Base-by-base conservation (phyloP, 2,888 invertebrate genomes). In the Coelopa pilipes region DNA sequence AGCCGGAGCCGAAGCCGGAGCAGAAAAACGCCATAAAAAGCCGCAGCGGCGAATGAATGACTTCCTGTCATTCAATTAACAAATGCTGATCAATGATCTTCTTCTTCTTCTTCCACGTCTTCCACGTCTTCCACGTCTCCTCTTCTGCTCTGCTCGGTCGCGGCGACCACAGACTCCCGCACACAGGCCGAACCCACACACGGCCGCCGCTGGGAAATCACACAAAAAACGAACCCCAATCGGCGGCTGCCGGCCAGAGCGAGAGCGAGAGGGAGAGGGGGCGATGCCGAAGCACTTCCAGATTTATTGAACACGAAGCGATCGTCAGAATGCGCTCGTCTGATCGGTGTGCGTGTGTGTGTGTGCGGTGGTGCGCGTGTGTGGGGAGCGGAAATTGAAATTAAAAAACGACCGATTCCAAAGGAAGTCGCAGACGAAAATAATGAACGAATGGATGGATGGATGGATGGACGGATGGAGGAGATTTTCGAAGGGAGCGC, bases 331-430 rank as follows among this genome's bases (percentile, higher is more conserved):
- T 7, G 4, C 13, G 15, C 66, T 66, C 72, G 13, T 19, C 13
- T 17, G 60, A 9, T 45, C 59, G n/a, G 62, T 59, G 24, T 49
- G 24, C n/a, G 73, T 72, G 62, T 74, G 50, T 34, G 57, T 75
- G 77, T 76, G 77, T 78, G 77, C 75, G 47, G 45, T 49, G 46
- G 19, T 49, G 65, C 9, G 13, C 50, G 34, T 67, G 62, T 67
- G 53, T 68, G 70, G 59, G 62, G 73, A 82, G 78, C 85, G 84
- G 85, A 84, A 84, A 85, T 84, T 80, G 83, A 83, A 84, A 84
- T 85, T 84, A 83, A 84, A 82, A 82, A 53, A 68, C 15, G 15
- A 21, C 11, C 17, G 13, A 49, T 55, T 47, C 15, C 53, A 60
- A 70, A 59, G 70, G 70, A 70, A 70, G 60, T 70, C 60, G 24